Conservation (phyloP, 1,140 invertebrate species). For the Drosophila albomicans region DNA sequence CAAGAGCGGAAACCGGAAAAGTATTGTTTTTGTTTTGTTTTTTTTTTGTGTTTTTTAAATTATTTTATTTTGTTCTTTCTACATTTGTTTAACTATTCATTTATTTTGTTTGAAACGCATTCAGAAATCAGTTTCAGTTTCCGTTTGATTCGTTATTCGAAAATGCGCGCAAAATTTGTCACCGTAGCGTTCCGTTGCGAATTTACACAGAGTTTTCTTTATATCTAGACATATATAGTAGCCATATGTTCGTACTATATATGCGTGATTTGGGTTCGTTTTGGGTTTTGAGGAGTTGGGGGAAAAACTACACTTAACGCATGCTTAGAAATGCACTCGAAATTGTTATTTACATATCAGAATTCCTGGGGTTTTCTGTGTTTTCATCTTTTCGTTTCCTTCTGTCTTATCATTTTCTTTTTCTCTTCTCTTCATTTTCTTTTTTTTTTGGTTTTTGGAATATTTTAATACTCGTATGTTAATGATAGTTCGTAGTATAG, state of each 20-base stretch:
- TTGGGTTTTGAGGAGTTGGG: slow-evolving; percentile 5
- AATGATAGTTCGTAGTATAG: slow-evolving; percentile 62
- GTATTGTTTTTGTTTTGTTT: neutral
- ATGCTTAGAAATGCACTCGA: slow-evolving; percentile 66
- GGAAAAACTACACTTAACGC: slow-evolving; percentile 46
- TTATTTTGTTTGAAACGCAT: slow-evolving; percentile 66
- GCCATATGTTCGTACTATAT: slow-evolving; percentile 23
- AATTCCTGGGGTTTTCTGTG: slow-evolving; percentile 13
- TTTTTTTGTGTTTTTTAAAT: slow-evolving; percentile 11
- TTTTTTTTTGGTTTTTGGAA: slow-evolving; percentile 61
- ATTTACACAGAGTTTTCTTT: slow-evolving; percentile 50
- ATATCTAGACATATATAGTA: slow-evolving; percentile 44
- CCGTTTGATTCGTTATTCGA: slow-evolving; percentile 64
- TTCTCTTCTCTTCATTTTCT: slow-evolving; percentile 22
- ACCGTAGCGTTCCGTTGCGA: slow-evolving; percentile 80
- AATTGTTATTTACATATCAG: slow-evolving; percentile 64
- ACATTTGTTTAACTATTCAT: slow-evolving; percentile 63
- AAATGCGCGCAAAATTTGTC: slow-evolving; percentile 77
- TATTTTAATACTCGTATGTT: slow-evolving; percentile 70
- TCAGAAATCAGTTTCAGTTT: slow-evolving; percentile 67
- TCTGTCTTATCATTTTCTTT: slow-evolving; percentile 14
- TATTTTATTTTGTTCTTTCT: slow-evolving; percentile 36
- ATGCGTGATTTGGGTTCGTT: slow-evolving; percentile 23
- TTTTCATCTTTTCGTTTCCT: slow-evolving; percentile 7
- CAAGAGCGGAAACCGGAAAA: slow-evolving; percentile 1